These are phyloP conservation scores for Paraescarpia echinospica DNA, from an alignment of 1,140 invertebrate genomes.

Conservation along the genomic window DNA sequence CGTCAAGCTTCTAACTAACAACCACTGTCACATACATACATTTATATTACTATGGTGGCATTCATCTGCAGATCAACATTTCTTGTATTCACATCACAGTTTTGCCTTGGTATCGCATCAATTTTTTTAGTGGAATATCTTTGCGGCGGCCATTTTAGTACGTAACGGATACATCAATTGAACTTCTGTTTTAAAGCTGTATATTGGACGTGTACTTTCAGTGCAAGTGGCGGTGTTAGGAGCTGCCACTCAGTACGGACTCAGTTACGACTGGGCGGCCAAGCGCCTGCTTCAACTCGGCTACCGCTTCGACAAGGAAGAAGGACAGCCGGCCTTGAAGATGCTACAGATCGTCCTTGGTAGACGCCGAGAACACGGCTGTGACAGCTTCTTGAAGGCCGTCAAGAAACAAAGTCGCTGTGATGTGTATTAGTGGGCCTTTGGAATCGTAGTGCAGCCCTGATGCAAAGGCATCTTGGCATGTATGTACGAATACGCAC, in stretches of 20 bases:
- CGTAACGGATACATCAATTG: too few relatives aligned
- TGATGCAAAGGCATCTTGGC: too few relatives aligned
- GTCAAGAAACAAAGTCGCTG: not conserved
- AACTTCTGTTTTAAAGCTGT: not conserved
- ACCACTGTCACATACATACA: too few relatives aligned
- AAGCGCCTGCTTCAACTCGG: not conserved
- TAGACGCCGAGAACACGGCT: not conserved
- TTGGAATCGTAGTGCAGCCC: not conserved
- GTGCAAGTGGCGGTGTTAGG: not conserved
- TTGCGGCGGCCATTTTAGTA: too few relatives aligned
- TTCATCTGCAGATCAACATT: too few relatives aligned
- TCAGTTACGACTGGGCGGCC: not conserved
- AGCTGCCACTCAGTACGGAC: not conserved
- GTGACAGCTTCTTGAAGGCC: not conserved
- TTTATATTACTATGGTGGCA: too few relatives aligned
- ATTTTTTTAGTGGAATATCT: too few relatives aligned
- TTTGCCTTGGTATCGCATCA: too few relatives aligned
- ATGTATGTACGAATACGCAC: too few relatives aligned
- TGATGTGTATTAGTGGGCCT: not conserved
- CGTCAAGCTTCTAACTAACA: too few relatives aligned
- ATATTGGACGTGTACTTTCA: not conserved
- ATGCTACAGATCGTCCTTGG: not conserved
- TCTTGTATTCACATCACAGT: too few relatives aligned
- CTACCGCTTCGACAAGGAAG: not conserved
- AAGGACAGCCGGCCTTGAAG: not conserved